Percentiles rank a stretch among this genome's conserved stretches.
Evolutionary conservation across 1,140 invertebrate species (phyloP).

Genomic region (Cecropterus lyciades): DNA sequence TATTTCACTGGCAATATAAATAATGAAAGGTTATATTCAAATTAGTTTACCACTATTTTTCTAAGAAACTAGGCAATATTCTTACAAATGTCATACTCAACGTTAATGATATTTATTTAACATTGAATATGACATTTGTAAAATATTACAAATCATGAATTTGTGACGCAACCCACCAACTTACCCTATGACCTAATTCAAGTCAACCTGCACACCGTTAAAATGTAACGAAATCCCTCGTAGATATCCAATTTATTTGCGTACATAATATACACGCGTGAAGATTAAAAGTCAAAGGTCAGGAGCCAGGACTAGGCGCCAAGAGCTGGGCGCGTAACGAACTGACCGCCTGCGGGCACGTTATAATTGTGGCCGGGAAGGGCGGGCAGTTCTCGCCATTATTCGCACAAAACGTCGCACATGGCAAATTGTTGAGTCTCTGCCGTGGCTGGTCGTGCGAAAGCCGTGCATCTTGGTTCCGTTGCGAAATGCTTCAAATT

Average conservation of each 20-base stretch:
- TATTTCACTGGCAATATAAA: no score
- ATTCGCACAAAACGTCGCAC: slow-evolving; percentile 27
- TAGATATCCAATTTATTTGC: slow-evolving; percentile 32
- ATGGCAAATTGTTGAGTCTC: slow-evolving; percentile 19
- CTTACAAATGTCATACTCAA: neutral
- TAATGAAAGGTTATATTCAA: no score
- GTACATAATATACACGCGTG: slow-evolving; percentile 28
- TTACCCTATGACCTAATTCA: slow-evolving; percentile 27
- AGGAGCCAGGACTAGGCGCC: slow-evolving; percentile 45
- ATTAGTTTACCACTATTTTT: no score
- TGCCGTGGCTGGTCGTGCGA: slow-evolving; percentile 20
- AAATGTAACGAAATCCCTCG: slow-evolving; percentile 24
- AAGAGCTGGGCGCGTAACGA: slow-evolving; percentile 49
- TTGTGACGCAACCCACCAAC: slow-evolving; percentile 13
- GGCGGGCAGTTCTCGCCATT: slow-evolving; percentile 27
- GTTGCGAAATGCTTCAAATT: neutral
- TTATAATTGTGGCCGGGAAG: slow-evolving; percentile 59
- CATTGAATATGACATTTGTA: no score
- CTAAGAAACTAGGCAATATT: no score
- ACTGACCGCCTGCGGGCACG: slow-evolving; percentile 49
- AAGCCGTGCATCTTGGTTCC: slow-evolving; percentile 7
- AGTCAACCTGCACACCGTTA: neutral
- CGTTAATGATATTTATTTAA: no score
- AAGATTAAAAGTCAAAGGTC: slow-evolving; percentile 53
- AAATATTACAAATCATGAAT: neutral